phyloP scores from a whole-genome alignment of 2,797 vertebrate species.

The Rhyacichthys aspro region DNA sequence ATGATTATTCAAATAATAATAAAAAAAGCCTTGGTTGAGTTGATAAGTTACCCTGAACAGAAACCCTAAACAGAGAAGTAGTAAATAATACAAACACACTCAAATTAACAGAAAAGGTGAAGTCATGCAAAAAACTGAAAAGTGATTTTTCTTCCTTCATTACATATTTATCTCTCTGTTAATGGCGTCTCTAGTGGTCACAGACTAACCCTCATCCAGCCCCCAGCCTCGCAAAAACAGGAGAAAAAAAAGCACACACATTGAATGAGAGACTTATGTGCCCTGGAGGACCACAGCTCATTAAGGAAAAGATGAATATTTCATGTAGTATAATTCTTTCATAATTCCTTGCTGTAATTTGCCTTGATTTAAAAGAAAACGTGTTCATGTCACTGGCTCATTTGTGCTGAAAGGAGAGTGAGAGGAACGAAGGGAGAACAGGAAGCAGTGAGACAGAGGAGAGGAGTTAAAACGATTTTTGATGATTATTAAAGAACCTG shows the following conservation, averaged over 20 bases:
- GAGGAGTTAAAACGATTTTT: too few species aligned
- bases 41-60: too few species aligned
- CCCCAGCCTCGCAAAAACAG: constrained; percentile 14
- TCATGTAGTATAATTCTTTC: constrained; percentile 84
- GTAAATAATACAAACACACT: constrained; percentile 38
- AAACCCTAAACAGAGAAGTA: not conserved
- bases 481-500: constrained; percentile 60
- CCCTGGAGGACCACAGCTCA: constrained; percentile 74
- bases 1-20: too few species aligned
- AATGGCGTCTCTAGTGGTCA: constrained; percentile 76
- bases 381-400: constrained; percentile 67
- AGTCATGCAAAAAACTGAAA: constrained; percentile 79
- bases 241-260: constrained; percentile 9
- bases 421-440: not conserved
- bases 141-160: constrained; percentile 80
- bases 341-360: constrained; percentile 76
- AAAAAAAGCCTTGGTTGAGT: too few species aligned
- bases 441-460: not conserved
- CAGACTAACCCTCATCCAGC: constrained; percentile 20
- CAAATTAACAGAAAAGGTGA: constrained; percentile 75
- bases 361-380: constrained; percentile 75
- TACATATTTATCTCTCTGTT: constrained; percentile 82
- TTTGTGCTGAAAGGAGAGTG: not conserved
- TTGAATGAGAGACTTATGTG: constrained; percentile 29
- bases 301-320: constrained; percentile 81